Evolutionary conservation across 2,888 invertebrate species (phyloP), one percentile per base, ranked within the genome.

Genomic region (Dione juno): DNA sequence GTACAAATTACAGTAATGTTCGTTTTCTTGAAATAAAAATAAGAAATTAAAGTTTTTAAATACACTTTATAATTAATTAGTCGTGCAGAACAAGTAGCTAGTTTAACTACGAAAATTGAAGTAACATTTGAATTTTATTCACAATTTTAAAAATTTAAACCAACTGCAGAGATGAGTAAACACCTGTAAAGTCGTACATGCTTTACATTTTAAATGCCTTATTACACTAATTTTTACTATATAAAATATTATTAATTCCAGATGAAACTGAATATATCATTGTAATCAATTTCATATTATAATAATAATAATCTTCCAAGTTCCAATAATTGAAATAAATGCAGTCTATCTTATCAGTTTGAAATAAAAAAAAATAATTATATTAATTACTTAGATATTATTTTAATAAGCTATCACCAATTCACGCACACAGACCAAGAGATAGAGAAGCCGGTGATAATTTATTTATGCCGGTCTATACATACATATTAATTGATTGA

Each of bases 91-190:
- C 72, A 74, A 74, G 74, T 72, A 72, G 74, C 72, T 74, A 74
- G 72, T 74, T 72, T 73, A 66, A 72, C 69, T 72, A 72, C 71
- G 76, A 74, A 72, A 78, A 74, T 74, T 78, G 68, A 77, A 75
- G 72, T 75, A 66, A 72, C 74, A 77, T 76, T 74, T 74, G 69
- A 74, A 72, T 72, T 74, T 73, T 70, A 72, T 72, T 72, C 70
- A 70, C 53, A 70, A 71, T 70, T 74, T 74, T 67, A 70, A 66
- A 74, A 76, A 75, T 75, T 71, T 78, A 72, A 78, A 76, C 76
- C 77, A 77, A 76, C 75, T 83, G 77, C 82, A 84, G 80, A 82
- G 86, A 80, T 82, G 82, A 84, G 83, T 82, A 86, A 88, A 86
- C 84, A 76, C 75, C 52, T 50, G 50, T 40, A 50, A 50, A 52